Base-by-base conservation (phyloP, 1,140 invertebrate genomes). In the Aphaenogaster rudis region DNA sequence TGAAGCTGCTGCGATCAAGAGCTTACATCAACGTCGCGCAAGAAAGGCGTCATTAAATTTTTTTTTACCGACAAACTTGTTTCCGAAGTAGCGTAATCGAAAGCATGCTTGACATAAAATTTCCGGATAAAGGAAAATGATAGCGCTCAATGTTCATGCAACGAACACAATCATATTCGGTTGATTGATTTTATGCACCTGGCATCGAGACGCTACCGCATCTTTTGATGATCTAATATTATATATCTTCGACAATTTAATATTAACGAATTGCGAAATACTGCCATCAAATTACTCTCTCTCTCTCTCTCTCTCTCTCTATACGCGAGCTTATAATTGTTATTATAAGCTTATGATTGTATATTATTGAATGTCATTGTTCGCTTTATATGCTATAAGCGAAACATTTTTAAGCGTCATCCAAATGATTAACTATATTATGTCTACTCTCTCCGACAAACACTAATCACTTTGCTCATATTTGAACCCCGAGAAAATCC, bases 181-280 rank as follows among this genome's bases (percentile, higher is more conserved):
- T n/a, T 59, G 39, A 76, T 76, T 59, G n/a, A 76, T 76, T 59
- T 61, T 76, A 57, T 74, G 13, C 33, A 74, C 36, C 8, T 59
- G 52, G 13, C 11, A 57, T 42, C n/a, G 13, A 59, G 17, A 42
- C 21, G 21, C 17, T 42, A 59, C 15, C 39, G n/a, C 21, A 45
- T 57, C 7, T 76, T 21, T 76, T 45, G 36, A 59, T 61, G 7
- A 64, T 79, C 15, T 79, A 79, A 50, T 79, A 64, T 45, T 28
- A 64, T 28, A 64, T 28, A 7, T 78, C 15, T 33, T 21, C 9
- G 21, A 66, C 3, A 79, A 64, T 50, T 79, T 15, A 36, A 79
- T 66, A 66, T 79, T 64, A 63, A 36, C 7, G 1, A 48, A 66
- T 17, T 50, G 6, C 11, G 11, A 50, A 66, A 64, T n/a, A 13